These are phyloP conservation scores for Epizoanthus rinbou DNA, from an alignment of 92 coral and sea anemone genomes.

Conservation along the genomic window DNA sequence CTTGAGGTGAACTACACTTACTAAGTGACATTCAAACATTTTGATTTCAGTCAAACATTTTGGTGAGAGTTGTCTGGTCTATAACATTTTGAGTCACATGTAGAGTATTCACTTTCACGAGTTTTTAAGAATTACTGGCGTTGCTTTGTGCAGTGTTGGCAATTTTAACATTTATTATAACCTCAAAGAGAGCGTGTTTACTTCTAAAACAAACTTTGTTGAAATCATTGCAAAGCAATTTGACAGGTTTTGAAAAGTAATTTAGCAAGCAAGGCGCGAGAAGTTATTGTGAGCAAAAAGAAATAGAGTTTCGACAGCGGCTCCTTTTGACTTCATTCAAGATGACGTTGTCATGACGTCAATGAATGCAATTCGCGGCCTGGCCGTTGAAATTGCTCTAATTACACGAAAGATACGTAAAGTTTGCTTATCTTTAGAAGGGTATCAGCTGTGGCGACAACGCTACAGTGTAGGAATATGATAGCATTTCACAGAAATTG, in stretches of 20 bases:
- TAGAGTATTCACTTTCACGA: not conserved
- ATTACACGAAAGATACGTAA: conserved; percentile 38
- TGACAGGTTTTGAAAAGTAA: conserved; percentile 42
- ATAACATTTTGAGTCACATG: too few relatives aligned
- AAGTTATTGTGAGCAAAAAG: conserved; percentile 38
- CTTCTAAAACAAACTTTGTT: conserved; percentile 43
- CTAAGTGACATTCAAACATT: too few relatives aligned
- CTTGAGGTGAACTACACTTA: too few relatives aligned
- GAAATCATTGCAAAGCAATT: conserved; percentile 29
- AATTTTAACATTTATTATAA: conserved; percentile 8
- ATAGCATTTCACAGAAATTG: not conserved
- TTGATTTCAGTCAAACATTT: too few relatives aligned
- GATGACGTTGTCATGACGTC: conserved; percentile 57
- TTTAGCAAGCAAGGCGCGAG: conserved; percentile 12
- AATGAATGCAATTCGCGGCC: conserved; percentile 1
- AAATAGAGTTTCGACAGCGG: conserved; percentile 56
- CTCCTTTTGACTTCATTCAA: conserved; percentile 46
- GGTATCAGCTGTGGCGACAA: conserved; percentile 12
- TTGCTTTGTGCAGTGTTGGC: not conserved
- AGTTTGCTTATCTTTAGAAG: conserved; percentile 17
- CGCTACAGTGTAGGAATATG: not conserved
- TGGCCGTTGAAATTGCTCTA: conserved; percentile 33
- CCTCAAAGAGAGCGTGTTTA: conserved; percentile 41
- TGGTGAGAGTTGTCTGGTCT: too few relatives aligned
- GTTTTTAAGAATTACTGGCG: not conserved